These are phyloP conservation scores for Mesitornis unicolor DNA, from an alignment of 2,113 vertebrate genomes.

Conservation along the genomic window DNA sequence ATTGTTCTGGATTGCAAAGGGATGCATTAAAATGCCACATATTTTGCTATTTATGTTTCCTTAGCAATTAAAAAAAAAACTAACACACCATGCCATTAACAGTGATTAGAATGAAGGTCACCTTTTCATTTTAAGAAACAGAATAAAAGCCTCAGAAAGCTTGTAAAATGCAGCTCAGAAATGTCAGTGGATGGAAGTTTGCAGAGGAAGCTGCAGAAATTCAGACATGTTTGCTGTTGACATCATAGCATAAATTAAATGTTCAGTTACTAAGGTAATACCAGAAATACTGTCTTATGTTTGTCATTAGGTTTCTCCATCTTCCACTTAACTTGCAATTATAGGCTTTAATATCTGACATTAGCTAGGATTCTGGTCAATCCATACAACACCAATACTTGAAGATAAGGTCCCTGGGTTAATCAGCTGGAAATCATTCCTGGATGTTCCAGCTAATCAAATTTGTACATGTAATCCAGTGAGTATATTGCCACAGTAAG, in stretches of 20 bases:
- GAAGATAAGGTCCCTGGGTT: constrained; percentile 69
- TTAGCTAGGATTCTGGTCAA: constrained; percentile 69
- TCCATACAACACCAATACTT: constrained; percentile 62
- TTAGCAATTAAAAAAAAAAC: neutral
- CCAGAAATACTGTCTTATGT: constrained; percentile 49
- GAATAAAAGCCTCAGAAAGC: neutral
- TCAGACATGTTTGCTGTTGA: neutral
- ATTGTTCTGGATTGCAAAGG: neutral
- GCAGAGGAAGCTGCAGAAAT: constrained; percentile 25
- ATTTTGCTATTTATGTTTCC: constrained; percentile 37
- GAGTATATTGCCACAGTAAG: constrained; percentile 62
- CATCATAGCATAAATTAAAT: constrained; percentile 37
- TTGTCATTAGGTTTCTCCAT: constrained; percentile 59
- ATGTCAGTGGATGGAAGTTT: neutral
- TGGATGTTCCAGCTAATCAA: constrained; percentile 74
- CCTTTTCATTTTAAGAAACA: constrained; percentile 3
- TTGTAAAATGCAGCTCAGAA: neutral
- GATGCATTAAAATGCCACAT: constrained; percentile 8
- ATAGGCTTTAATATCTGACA: constrained; percentile 68
- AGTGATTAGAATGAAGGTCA: constrained; percentile 13
- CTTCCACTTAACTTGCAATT: constrained; percentile 70
- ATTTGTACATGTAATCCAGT: constrained; percentile 64
- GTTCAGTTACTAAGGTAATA: constrained; percentile 46
- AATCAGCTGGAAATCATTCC: constrained; percentile 75
- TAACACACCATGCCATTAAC: neutral